Evolutionary conservation across 2,888 invertebrate species (phyloP).

Genomic region (Tenthredo livida): DNA sequence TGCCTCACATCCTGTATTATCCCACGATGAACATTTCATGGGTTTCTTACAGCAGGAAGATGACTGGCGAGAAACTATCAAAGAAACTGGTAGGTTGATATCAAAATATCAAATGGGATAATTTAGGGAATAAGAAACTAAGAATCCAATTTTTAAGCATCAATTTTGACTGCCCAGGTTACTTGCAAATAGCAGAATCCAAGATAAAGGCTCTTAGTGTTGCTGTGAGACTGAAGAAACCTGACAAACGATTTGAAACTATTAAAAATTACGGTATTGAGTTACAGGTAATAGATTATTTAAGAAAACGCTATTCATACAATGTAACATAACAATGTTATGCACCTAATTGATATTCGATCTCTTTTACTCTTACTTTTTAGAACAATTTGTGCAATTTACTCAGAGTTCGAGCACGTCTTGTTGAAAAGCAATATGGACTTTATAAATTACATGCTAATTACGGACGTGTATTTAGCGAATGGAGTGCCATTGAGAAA

Average conservation of each 20-base stretch:
- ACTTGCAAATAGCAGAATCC: slow-evolving; percentile 87
- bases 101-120: slow-evolving; percentile 17
- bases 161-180: slow-evolving; percentile 80
- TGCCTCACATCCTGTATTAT: slow-evolving; percentile 87
- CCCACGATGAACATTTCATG: slow-evolving; percentile 88
- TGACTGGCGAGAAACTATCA: slow-evolving; percentile 89
- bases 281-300: slow-evolving; percentile 80
- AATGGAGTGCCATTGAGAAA: slow-evolving; percentile 91
- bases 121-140: background rate
- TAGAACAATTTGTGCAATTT: slow-evolving; percentile 77
- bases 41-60: slow-evolving; percentile 89
- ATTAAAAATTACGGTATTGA: slow-evolving; percentile 88
- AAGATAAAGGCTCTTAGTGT: slow-evolving; percentile 88
- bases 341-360: background rate
- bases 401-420: slow-evolving; percentile 80
- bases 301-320: too few relatives aligned
- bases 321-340: slow-evolving; percentile 1
- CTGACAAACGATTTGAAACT: slow-evolving; percentile 87
- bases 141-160: slow-evolving; percentile 43
- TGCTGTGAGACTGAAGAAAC: slow-evolving; percentile 86
- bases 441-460: slow-evolving; percentile 90
- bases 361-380: slow-evolving; percentile 56
- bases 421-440: slow-evolving; percentile 88
- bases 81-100: slow-evolving; percentile 83
- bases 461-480: slow-evolving; percentile 90